Evolutionary conservation across 2,113 vertebrate species (phyloP).

Genomic region (Dipodomys stephensi): DNA sequence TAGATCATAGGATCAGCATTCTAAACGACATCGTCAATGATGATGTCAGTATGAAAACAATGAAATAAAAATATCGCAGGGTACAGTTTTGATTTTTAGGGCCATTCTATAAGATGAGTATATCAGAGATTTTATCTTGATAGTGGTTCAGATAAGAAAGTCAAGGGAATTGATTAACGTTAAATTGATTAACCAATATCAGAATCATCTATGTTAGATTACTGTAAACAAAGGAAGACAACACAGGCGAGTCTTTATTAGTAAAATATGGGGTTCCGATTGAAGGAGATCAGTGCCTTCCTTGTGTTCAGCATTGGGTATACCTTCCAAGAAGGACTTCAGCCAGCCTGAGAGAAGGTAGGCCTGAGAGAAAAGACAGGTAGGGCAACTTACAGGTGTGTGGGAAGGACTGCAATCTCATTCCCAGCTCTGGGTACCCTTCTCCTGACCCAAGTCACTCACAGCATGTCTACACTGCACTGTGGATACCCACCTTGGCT

Average conservation of each 20-base stretch:
- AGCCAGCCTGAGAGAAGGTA: neutral
- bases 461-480: accelerated
- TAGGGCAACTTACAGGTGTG: neutral
- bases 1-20: neutral
- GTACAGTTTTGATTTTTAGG: neutral
- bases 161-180: conserved; percentile 9
- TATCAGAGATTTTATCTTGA: neutral
- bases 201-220: neutral
- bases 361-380: neutral
- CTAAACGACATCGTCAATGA: neutral
- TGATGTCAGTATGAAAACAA: conserved; percentile 3
- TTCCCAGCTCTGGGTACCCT: no score
- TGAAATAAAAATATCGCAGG: conserved; percentile 20
- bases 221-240: neutral
- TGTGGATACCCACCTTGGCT: neutral
- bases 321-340: neutral
- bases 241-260: neutral
- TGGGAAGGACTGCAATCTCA: neutral
- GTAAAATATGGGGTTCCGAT: no score
- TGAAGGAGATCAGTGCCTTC: neutral
- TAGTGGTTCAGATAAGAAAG: conserved; percentile 26
- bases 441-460: neutral
- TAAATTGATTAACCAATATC: conserved; percentile 20
- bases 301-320: neutral
- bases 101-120: neutral